These are phyloP conservation scores for Cynoglossus semilaevis DNA, from an alignment of 2,113 vertebrate species.

Conservation along the genomic window DNA sequence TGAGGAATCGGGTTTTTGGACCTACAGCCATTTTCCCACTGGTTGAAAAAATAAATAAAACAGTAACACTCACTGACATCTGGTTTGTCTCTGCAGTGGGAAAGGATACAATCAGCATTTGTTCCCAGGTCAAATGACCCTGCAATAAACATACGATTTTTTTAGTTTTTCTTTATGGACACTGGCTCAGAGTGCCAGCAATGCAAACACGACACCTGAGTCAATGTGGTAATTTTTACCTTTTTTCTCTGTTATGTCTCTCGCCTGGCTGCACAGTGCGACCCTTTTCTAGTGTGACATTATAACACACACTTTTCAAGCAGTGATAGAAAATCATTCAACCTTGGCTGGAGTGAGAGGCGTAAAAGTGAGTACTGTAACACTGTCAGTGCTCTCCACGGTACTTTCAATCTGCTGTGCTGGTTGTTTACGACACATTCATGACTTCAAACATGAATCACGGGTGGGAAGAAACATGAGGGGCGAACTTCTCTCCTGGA, in stretches of 20 bases:
- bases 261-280: neutral
- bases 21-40: neutral
- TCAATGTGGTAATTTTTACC: no score
- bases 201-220: neutral
- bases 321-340: neutral
- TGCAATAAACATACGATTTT: neutral
- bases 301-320: neutral
- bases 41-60: neutral
- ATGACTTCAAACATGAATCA: neutral
- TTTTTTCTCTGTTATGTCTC: no score
- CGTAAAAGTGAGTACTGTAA: neutral
- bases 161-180: neutral
- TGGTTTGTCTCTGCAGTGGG: no score
- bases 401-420: neutral
- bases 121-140: neutral
- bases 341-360: neutral
- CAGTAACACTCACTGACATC: neutral
- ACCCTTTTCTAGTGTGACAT: neutral
- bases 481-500: no score
- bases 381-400: neutral
- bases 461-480: no score
- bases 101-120: no score
- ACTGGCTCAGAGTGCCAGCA: neutral
- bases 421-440: neutral
- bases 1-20: no score